Evolutionary conservation across 2,888 invertebrate genomes (phyloP).

Genomic region (Drosophila histrio): DNA sequence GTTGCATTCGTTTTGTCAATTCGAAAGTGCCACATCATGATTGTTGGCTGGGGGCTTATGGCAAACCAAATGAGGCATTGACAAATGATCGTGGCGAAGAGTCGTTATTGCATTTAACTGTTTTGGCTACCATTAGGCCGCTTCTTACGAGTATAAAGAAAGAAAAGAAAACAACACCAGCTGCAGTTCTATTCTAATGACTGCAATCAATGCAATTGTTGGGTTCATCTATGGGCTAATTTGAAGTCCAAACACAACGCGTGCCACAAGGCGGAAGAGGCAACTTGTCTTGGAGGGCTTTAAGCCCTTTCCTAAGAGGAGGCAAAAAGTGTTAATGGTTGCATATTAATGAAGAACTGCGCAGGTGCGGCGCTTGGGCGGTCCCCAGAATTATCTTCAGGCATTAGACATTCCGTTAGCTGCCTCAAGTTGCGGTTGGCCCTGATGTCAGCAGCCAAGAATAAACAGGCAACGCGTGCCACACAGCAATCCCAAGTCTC

Average conservation of each 20-base stretch:
- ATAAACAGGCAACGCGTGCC: slow-evolving; percentile 48
- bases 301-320: slow-evolving; percentile 16
- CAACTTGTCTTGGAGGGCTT: not conserved
- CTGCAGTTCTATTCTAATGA: slow-evolving; percentile 28
- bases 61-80: slow-evolving; percentile 47
- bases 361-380: slow-evolving; percentile 52
- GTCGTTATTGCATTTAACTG: slow-evolving; percentile 1
- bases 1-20: slow-evolving; percentile 33
- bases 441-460: slow-evolving; percentile 52
- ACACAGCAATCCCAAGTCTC: slow-evolving; percentile 47
- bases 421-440: slow-evolving; percentile 2
- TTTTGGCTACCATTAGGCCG: slow-evolving; percentile 16
- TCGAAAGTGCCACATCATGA: slow-evolving; percentile 38
- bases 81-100: slow-evolving; percentile 42
- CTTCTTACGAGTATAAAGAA: slow-evolving; percentile 9
- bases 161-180: too few relatives aligned
- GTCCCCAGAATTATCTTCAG: not conserved
- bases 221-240: slow-evolving; percentile 3
- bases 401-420: slow-evolving; percentile 52
- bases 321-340: slow-evolving; percentile 45
- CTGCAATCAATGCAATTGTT: slow-evolving; percentile 37
- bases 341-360: slow-evolving; percentile 53
- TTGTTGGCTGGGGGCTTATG: slow-evolving; percentile 27
- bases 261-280: slow-evolving; percentile 23
- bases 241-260: slow-evolving; percentile 25